phyloP scores from a whole-genome alignment of 2,113 vertebrate species.

The Labeo catla region DNA sequence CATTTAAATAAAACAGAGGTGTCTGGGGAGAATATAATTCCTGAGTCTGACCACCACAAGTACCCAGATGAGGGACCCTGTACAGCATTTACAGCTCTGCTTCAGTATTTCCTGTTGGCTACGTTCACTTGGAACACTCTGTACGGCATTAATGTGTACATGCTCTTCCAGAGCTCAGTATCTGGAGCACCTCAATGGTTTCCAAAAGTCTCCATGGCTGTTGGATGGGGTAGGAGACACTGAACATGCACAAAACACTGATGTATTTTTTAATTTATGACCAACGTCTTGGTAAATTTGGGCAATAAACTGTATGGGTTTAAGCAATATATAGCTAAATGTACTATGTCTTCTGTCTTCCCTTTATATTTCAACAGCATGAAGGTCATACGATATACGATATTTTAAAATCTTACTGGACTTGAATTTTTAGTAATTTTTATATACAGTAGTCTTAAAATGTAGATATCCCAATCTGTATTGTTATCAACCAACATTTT shows the following conservation, averaged over 20 bases:
- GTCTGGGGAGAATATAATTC: background rate
- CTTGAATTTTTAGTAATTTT: too few relatives aligned
- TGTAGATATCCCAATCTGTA: too few relatives aligned
- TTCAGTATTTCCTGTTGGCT: slow-evolving; percentile 76
- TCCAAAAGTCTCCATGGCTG: slow-evolving; percentile 31
- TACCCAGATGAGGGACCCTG: slow-evolving; percentile 39
- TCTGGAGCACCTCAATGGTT: slow-evolving; percentile 67
- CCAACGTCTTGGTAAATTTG: background rate
- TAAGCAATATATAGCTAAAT: background rate
- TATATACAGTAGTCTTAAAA: too few relatives aligned
- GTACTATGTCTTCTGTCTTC: too few relatives aligned
- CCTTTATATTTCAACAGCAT: too few relatives aligned
- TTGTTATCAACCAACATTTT: too few relatives aligned
- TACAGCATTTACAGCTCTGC: slow-evolving; percentile 57
- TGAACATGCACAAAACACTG: background rate
- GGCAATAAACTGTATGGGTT: background rate
- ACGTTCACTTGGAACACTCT: slow-evolving; percentile 74
- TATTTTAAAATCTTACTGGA: too few relatives aligned
- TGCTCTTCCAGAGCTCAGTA: too few relatives aligned
- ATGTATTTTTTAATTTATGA: background rate
- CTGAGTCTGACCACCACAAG: background rate
- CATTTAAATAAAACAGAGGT: background rate
- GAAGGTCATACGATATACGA: too few relatives aligned
- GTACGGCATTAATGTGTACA: slow-evolving; percentile 66
- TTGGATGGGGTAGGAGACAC: slow-evolving; percentile 68